Evolutionary conservation across 2,797 vertebrate species (phyloP), one percentile per base, ranked within the genome.

Genomic region (Cetoscarus ocellatus): DNA sequence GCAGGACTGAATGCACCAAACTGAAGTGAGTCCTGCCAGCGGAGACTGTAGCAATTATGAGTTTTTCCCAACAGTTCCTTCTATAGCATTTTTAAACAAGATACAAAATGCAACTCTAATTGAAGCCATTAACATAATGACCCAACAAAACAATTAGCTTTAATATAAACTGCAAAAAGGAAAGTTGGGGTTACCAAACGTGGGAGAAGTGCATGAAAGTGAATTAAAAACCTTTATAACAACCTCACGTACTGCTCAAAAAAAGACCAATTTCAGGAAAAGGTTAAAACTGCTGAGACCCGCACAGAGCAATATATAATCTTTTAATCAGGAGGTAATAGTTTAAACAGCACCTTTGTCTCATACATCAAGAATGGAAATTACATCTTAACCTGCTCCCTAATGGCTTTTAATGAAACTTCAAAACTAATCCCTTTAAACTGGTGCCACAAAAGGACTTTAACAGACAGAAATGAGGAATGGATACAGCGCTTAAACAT

Each of bases 351-450:
- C 82, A 61, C 42, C 70, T 15, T 51, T 69, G 64, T 69, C 73
- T 17, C 43, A 54, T 70, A 74, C 38, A 79, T 79, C 38, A 79
- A 74, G 56, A 60, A 75, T 70, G 61, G 63, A 87, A 86, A 83
- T 80, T 39, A 52, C 62, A 72, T 50, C 17, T 8, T 55, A 56
- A 40, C 60, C 39, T 52, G 50, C 72, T 54, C 44, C 62, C 40
- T 67, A 72, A 80, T 82, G 63, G 60, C 35, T 72, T 82, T 80
- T 85, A 78, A 85, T 84, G 62, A 79, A 85, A 71, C 61, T 70
- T 57, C 35, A 60, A 64, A 77, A 79, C 66, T 55, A 84, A 67
- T 40, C 64, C 34, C 56, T 83, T 85, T 59, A 65, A 77, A 69
- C 61, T 66, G 67, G 66, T 7, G 8, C 17, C 38, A 70, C 19